Conservation (phyloP, 2,888 invertebrate genomes). For the Cordilura impudica region DNA sequence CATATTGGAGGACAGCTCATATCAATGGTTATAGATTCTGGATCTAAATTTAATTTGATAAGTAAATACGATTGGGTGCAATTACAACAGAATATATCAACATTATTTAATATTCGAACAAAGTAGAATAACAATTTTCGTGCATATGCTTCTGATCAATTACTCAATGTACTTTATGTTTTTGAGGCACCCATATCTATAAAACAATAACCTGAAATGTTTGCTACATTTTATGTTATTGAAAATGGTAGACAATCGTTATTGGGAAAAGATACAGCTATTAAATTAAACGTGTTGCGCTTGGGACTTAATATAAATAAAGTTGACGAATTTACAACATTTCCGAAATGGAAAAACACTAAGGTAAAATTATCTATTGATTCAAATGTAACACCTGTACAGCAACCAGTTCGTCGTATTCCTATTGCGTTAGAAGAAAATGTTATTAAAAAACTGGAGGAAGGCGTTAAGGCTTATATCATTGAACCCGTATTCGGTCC, state of each 20-base stretch:
- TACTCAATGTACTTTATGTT: constrained; percentile 38
- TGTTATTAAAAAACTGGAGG: constrained; percentile 58
- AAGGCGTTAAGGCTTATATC: constrained; percentile 66
- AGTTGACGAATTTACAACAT: constrained; percentile 41
- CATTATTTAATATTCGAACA: constrained; percentile 51
- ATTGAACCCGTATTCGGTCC: constrained; percentile 70
- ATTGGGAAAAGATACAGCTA: constrained; percentile 36
- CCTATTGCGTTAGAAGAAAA: constrained; percentile 68
- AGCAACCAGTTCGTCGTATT: constrained; percentile 69
- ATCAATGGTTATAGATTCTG: constrained; percentile 43
- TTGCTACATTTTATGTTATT: constrained; percentile 44
- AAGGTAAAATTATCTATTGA: constrained; percentile 48
- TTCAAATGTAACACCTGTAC: constrained; percentile 65
- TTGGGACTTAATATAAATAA: constrained; percentile 42
- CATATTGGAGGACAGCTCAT: constrained; percentile 37
- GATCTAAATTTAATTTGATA: constrained; percentile 50
- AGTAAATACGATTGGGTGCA: constrained; percentile 41
- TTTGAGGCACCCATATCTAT: constrained; percentile 42
- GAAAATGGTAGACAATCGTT: constrained; percentile 50
- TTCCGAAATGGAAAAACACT: constrained; percentile 52
- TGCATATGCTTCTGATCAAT: constrained; percentile 37
- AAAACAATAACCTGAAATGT: constrained; percentile 21
- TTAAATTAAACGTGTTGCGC: constrained; percentile 46
- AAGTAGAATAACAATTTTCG: constrained; percentile 52
- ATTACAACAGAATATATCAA: constrained; percentile 46